Conservation (phyloP, 2,113 vertebrate species). For the Turnix velox region DNA sequence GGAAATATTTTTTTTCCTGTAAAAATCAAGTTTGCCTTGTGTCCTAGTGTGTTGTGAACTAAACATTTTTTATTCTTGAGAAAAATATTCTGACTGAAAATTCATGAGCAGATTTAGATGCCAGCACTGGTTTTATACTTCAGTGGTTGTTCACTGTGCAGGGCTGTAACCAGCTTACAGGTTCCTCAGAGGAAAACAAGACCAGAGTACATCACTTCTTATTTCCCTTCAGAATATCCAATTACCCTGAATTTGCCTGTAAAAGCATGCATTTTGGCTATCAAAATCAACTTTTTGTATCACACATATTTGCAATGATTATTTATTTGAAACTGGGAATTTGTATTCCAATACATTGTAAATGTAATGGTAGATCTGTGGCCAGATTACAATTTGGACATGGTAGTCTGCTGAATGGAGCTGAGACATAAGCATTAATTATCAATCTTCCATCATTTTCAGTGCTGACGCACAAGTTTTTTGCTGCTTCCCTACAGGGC, state of each 20-base stretch:
- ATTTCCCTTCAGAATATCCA: slow-evolving; percentile 7
- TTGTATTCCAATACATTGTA: background rate
- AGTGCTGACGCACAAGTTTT: slow-evolving; percentile 47
- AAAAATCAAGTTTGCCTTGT: background rate
- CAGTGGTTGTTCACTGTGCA: background rate
- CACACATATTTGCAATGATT: background rate
- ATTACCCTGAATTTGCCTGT: background rate
- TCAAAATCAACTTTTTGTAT: background rate
- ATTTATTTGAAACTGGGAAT: background rate
- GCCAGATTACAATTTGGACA: background rate
- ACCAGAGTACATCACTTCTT: background rate
- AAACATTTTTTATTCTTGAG: background rate
- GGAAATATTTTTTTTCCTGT: background rate
- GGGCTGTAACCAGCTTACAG: background rate
- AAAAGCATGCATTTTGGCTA: background rate
- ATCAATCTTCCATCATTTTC: slow-evolving; percentile 28
- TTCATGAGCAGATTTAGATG: background rate
- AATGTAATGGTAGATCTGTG: background rate
- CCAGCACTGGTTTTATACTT: background rate
- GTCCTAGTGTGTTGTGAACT: background rate
- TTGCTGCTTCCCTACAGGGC: slow-evolving; percentile 53
- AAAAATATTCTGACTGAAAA: background rate
- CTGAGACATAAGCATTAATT: background rate
- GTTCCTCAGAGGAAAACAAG: background rate
- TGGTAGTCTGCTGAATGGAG: background rate